Evolutionary conservation across 1,140 invertebrate species (phyloP).

Genomic region (Hermetia illucens): DNA sequence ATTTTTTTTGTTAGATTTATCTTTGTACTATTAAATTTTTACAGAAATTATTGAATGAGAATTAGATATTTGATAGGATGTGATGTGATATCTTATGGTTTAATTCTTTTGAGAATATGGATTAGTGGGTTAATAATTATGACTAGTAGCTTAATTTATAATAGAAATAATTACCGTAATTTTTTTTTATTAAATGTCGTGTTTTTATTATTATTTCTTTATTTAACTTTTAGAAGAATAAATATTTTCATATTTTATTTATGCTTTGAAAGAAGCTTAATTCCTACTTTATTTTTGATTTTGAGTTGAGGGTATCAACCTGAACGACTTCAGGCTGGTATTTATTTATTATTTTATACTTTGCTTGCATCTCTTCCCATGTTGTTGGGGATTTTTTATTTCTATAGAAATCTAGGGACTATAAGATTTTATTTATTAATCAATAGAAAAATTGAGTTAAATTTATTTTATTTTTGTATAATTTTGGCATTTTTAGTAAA

Average conservation of each 20-base stretch:
- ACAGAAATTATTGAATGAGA: conserved; percentile 19
- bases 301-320: conserved; percentile 45
- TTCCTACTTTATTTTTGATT: conserved; percentile 48
- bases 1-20: conserved; percentile 29
- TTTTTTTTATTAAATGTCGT: conserved; percentile 38
- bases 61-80: conserved; percentile 30
- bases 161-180: conserved; percentile 30
- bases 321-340: conserved; percentile 40
- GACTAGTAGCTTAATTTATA: conserved; percentile 33
- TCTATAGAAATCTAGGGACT: conserved; percentile 27
- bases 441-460: conserved; percentile 31
- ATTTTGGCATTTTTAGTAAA: conserved; percentile 49
- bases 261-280: conserved; percentile 46
- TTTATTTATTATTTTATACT: conserved; percentile 50
- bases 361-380: conserved; percentile 43
- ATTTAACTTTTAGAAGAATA: conserved; percentile 36
- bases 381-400: conserved; percentile 38
- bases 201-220: conserved; percentile 38
- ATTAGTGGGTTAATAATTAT: conserved; percentile 37
- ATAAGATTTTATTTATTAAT: conserved; percentile 34
- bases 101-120: conserved; percentile 37
- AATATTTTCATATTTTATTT: conserved; percentile 51
- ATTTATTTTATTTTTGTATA: conserved; percentile 37
- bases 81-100: conserved; percentile 35
- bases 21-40: conserved; percentile 30